phyloP scores from a whole-genome alignment of 2,113 vertebrate species.

The Cervus canadensis region DNA sequence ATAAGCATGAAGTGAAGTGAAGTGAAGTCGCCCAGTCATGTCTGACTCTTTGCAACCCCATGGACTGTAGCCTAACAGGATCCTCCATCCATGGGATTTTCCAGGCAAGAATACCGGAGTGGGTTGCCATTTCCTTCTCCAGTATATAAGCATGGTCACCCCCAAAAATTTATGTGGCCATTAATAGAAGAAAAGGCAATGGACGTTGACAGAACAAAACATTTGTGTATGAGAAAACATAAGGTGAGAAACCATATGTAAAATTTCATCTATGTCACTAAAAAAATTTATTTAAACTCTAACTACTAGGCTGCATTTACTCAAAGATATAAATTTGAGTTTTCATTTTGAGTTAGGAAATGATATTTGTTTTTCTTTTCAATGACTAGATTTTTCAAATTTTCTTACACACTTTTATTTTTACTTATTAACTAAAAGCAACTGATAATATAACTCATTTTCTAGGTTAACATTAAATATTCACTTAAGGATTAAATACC shows the following conservation, averaged over 20 bases:
- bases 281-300: not conserved
- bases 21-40: too few species aligned
- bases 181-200: not conserved
- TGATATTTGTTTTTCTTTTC: not conserved
- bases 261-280: not conserved
- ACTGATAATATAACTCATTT: not conserved
- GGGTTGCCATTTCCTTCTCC: too few species aligned
- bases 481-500: not conserved
- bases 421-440: not conserved
- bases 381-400: not conserved
- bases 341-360: not conserved
- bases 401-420: not conserved
- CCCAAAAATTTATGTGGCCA: not conserved
- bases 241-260: not conserved
- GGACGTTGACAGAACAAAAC: not conserved
- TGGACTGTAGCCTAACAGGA: too few species aligned
- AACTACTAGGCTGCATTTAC: not conserved
- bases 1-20: not conserved
- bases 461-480: not conserved
- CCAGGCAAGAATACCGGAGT: too few species aligned
- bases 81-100: too few species aligned
- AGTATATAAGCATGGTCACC: not conserved
- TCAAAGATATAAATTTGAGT: not conserved
- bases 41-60: too few species aligned
- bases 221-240: not conserved